phyloP scores from a whole-genome alignment of 1,140 invertebrate species.

The Sminthurides bifidus region DNA sequence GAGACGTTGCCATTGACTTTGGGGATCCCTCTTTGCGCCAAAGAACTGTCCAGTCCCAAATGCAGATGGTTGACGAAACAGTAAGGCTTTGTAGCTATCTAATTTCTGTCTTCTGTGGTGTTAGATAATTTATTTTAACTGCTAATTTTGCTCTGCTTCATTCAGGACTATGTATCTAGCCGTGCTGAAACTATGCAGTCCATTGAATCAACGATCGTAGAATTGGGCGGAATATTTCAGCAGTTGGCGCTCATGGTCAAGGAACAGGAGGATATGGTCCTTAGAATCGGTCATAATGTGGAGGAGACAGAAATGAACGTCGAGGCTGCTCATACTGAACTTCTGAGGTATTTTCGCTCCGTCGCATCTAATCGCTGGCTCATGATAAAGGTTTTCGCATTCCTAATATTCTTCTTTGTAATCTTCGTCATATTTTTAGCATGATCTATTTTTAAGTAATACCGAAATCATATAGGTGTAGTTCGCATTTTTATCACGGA shows the following conservation, averaged over 20 bases:
- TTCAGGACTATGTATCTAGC: too few species aligned
- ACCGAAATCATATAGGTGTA: not conserved
- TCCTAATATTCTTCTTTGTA: conserved; percentile 97
- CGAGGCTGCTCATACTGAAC: conserved; percentile 91
- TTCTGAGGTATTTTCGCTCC: conserved; percentile 95
- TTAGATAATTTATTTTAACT: conserved; percentile 64
- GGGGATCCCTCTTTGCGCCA: conserved; percentile 32
- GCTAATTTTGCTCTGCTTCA: too few species aligned
- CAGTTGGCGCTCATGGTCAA: conserved; percentile 96
- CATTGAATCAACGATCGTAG: conserved; percentile 97
- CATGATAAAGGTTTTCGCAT: conserved; percentile 98
- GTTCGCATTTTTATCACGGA: too few species aligned
- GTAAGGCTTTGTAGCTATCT: not conserved
- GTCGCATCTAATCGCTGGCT: conserved; percentile 95
- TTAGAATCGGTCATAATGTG: conserved; percentile 67
- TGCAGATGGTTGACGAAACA: not conserved
- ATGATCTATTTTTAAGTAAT: conserved; percentile 37
- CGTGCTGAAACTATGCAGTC: conserved; percentile 97
- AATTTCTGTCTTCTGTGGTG: conserved; percentile 2
- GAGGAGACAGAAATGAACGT: conserved; percentile 92
- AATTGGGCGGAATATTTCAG: conserved; percentile 96
- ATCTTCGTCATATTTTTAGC: conserved; percentile 95
- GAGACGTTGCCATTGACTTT: conserved; percentile 61
- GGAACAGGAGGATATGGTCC: conserved; percentile 98
- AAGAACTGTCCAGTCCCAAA: not conserved